Evolutionary conservation across 1,140 invertebrate species (phyloP).

Genomic region (Ridgeia piscesae): DNA sequence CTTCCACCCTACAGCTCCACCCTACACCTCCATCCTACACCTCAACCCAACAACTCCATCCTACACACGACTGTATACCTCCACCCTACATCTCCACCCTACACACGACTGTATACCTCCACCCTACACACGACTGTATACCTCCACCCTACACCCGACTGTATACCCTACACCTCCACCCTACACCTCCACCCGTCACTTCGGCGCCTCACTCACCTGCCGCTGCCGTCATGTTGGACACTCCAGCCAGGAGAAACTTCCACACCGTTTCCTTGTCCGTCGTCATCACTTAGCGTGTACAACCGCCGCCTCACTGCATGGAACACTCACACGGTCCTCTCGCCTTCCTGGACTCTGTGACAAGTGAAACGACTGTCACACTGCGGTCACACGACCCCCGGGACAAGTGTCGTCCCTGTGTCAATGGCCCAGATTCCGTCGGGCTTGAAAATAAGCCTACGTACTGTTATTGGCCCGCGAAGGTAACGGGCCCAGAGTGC

Average conservation of each 20-base stretch:
- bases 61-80: too few species aligned
- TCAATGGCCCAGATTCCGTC: too few species aligned
- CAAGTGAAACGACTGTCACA: background rate
- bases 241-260: slow-evolving; percentile 40
- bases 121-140: too few species aligned
- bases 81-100: too few species aligned
- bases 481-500: too few species aligned
- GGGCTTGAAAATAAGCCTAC: too few species aligned
- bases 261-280: slow-evolving; percentile 30
- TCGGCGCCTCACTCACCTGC: slow-evolving; percentile 3
- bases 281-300: background rate
- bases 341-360: background rate
- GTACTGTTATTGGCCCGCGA: too few species aligned
- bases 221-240: slow-evolving; percentile 40
- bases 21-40: too few species aligned
- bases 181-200: background rate
- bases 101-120: too few species aligned
- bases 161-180: background rate
- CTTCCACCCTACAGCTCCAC: too few species aligned
- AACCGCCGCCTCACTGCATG: background rate
- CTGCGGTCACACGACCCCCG: background rate
- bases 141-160: too few species aligned
- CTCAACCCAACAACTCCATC: too few species aligned
- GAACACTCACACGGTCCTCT: background rate
- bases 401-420: background rate